Evolutionary conservation across 2,113 vertebrate genomes (phyloP), one percentile per base, ranked within the genome.

Genomic region (Pachypanchax playfairii): DNA sequence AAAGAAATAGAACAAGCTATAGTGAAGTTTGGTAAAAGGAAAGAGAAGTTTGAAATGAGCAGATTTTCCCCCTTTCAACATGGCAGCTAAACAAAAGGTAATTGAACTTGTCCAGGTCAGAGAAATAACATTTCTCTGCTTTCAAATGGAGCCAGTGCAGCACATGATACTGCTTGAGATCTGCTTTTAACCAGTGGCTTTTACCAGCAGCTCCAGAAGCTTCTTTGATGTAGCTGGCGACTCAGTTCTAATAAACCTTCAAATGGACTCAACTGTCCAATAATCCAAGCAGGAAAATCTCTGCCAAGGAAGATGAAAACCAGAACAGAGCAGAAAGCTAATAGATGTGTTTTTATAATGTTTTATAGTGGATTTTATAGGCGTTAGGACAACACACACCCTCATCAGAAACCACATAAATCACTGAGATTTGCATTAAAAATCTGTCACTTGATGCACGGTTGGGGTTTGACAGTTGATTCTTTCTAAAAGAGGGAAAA

Each of bases 381-480:
- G 33, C 68, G 64, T 56, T 25, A 70, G 68, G 67, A 53, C 10
- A 39, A 68, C 44, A 39, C 48, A 48, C 51, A 57, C 51, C 65
- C 78, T 76, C 72, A 76, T 41, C 44, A 38, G 33, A 73, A 65
- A 79, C 78, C 68, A 69, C 65, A 38, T 31, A 73, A 68, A 79
- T 80, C 68, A 65, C 65, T 79, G 61, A 43, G 62, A 74, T 76
- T 53, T 62, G 36, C 76, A 64, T 75, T 73, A 65, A 76, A 82
- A 79, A 66, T 83, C 77, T 70, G 76, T 64, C 68, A 49, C 42
- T 42, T 82, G 83, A 82, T 82, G 62, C 63, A 57, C 1, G 13
- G 43, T 60, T 69, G 58, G 51, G 49, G 65, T 68, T 63, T 75
- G 83, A 75, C 73, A n/a, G 75, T 62, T 68, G 74, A 85, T 73